Conservation (phyloP, 1,140 invertebrate genomes). For the Leptinotarsa defecta region DNA sequence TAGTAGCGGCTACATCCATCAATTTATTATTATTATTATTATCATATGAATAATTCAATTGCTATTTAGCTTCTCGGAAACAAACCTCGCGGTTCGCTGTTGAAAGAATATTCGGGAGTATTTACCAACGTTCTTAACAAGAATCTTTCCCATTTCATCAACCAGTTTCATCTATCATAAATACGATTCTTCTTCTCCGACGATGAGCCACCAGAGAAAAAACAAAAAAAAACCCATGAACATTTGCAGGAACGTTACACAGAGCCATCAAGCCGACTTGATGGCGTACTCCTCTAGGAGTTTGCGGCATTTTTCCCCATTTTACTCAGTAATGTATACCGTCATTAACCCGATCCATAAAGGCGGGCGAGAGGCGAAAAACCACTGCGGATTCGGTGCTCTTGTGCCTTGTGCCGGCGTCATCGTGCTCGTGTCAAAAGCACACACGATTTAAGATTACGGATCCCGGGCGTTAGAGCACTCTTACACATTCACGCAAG, state of each 20-base stretch:
- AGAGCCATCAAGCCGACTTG: conserved; percentile 5
- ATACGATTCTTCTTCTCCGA: no score
- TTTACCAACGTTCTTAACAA: no score
- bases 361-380: background rate
- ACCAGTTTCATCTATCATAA: no score
- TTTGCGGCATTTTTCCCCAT: conserved; percentile 6
- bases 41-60: no score
- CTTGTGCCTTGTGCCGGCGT: conserved; percentile 14
- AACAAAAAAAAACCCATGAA: conserved; percentile 1
- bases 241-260: background rate
- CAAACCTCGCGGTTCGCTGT: no score
- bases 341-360: conserved; percentile 19
- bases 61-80: no score
- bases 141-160: no score
- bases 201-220: background rate
- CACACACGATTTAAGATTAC: conserved; percentile 33
- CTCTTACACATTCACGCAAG: conserved; percentile 24
- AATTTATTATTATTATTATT: no score
- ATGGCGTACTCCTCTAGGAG: background rate
- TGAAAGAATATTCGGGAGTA: no score
- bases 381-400: conserved; percentile 9
- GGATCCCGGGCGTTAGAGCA: conserved; percentile 26
- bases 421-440: conserved; percentile 28
- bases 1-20: no score
- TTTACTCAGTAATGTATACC: conserved; percentile 17